A percentile compares a stretch with the other conserved stretches of the same genome.
Conservation (phyloP, 2,797 vertebrate species). For the Moxostoma hubbsi region DNA sequence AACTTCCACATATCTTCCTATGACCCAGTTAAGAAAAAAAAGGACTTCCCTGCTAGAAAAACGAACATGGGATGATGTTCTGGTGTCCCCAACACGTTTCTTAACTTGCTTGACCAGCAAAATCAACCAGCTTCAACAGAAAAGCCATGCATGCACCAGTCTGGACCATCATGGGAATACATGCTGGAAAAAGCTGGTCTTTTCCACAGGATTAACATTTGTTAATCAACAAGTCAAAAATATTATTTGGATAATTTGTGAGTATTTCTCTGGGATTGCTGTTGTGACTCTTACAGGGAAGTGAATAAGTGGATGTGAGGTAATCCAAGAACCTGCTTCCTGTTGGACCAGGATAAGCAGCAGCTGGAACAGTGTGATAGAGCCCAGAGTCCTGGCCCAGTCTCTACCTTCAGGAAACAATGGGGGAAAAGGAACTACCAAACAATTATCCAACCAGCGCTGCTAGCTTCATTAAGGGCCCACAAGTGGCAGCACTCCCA, state of each 20-base stretch:
- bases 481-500: slow-evolving; percentile 45
- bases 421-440: slow-evolving; percentile 65
- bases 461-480: slow-evolving; percentile 67
- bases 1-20: not conserved
- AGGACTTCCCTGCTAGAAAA: too few species aligned
- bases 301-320: slow-evolving; percentile 61
- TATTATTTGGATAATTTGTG: not conserved
- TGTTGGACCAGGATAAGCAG: slow-evolving; percentile 58
- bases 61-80: too few species aligned
- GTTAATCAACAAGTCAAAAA: not conserved
- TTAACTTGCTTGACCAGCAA: too few species aligned
- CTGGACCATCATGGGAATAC: too few species aligned
- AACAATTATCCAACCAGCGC: slow-evolving; percentile 68
- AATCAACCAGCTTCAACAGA: too few species aligned
- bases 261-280: not conserved
- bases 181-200: too few species aligned
- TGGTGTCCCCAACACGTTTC: too few species aligned
- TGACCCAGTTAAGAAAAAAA: not conserved
- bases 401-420: slow-evolving; percentile 65
- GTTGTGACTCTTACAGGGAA: slow-evolving; percentile 37
- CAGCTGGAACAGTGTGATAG: slow-evolving; percentile 73
- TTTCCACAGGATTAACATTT: too few species aligned
- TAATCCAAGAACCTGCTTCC: slow-evolving; percentile 71
- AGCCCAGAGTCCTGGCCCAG: slow-evolving; percentile 40
- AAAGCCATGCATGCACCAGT: too few species aligned